A percentile compares a stretch with the other conserved stretches of the same genome.
phyloP scores from a whole-genome alignment of 2,113 vertebrate genomes.

The Acanthisitta chloris region DNA sequence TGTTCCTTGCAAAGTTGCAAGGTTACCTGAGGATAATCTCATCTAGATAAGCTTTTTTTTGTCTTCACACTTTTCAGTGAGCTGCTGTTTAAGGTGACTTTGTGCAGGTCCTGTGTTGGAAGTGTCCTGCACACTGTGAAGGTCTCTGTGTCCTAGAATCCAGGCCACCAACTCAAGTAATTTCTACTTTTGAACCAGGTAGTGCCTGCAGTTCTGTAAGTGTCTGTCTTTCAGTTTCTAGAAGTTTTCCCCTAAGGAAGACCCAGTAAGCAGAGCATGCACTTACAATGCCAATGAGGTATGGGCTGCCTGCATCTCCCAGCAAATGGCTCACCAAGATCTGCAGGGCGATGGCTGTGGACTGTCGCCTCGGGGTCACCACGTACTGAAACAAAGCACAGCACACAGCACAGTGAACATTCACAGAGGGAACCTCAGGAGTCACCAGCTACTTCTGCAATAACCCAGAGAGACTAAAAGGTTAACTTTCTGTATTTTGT shows the following conservation, averaged over 20 bases:
- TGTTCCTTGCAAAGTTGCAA: background rate
- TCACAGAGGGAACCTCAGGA: background rate
- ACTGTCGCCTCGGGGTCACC: slow-evolving; percentile 76
- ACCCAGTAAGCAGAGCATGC: background rate
- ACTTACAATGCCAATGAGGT: slow-evolving; percentile 81
- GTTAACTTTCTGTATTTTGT: background rate
- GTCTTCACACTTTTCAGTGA: background rate
- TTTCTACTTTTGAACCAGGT: background rate
- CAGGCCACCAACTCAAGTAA: background rate
- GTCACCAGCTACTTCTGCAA: background rate
- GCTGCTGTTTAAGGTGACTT: background rate
- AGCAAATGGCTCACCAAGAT: slow-evolving; percentile 81
- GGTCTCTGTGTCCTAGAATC: background rate
- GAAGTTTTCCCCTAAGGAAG: background rate
- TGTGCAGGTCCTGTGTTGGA: background rate
- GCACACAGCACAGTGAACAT: background rate
- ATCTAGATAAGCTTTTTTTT: background rate
- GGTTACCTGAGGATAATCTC: background rate
- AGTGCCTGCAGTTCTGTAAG: background rate
- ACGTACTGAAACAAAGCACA: slow-evolving; percentile 76
- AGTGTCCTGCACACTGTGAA: background rate
- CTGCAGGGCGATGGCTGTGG: slow-evolving; percentile 84
- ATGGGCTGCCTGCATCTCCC: slow-evolving; percentile 85
- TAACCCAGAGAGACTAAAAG: rapidly evolving
- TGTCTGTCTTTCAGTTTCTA: background rate